These are phyloP conservation scores for Thamnophis sirtalis DNA, from an alignment of 2,113 vertebrate genomes.

Conservation along the genomic window DNA sequence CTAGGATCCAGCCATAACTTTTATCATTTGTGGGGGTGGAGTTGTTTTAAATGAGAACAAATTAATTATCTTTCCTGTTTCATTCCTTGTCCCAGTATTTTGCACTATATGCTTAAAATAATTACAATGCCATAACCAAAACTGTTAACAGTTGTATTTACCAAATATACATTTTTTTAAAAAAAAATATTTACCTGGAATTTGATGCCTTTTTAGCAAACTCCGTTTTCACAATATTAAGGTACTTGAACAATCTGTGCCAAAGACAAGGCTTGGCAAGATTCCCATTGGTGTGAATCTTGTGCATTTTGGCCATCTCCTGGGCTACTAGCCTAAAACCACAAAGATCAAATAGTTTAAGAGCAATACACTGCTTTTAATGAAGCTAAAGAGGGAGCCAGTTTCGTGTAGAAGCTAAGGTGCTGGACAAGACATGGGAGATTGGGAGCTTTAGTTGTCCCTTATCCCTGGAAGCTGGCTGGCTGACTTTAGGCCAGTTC, in stretches of 20 bases:
- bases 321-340: slow-evolving; percentile 81
- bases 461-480: background rate
- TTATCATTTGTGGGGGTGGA: slow-evolving; percentile 2
- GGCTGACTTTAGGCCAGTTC: background rate
- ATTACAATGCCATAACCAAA: background rate
- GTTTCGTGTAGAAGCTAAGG: background rate
- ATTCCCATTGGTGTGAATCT: slow-evolving; percentile 92
- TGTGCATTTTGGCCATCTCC: slow-evolving; percentile 93
- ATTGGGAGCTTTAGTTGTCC: background rate
- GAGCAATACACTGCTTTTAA: background rate
- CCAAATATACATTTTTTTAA: slow-evolving; percentile 35
- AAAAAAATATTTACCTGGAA: slow-evolving; percentile 72
- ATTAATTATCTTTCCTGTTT: background rate
- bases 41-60: background rate
- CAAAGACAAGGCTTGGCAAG: slow-evolving; percentile 90
- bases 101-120: fast-evolving
- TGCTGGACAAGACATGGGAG: background rate
- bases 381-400: fast-evolving
- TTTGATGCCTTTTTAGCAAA: slow-evolving; percentile 71
- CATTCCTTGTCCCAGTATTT: background rate
- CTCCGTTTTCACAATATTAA: slow-evolving; percentile 87
- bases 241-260: slow-evolving; percentile 89
- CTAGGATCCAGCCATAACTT: background rate
- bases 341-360: fast-evolving
- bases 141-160: slow-evolving; percentile 31